Conservation (phyloP, 2,797 vertebrate species). For the Microchirus variegatus region DNA sequence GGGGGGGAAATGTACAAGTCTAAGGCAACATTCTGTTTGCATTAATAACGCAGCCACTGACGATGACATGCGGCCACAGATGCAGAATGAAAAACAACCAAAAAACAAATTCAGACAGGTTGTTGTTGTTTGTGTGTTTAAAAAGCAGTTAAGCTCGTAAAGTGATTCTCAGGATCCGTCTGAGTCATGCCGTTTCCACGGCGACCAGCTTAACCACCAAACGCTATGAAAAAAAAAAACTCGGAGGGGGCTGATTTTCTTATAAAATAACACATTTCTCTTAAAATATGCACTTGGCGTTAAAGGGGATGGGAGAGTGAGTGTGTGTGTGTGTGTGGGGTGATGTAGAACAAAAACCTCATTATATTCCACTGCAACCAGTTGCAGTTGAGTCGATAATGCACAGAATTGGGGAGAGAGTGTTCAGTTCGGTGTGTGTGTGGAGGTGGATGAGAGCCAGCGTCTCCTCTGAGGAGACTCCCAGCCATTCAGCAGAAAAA, state of each 20-base stretch:
- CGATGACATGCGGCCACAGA: slow-evolving; percentile 47
- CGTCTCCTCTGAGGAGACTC: slow-evolving; percentile 46
- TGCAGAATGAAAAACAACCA: slow-evolving; percentile 35
- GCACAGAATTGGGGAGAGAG: slow-evolving; percentile 46
- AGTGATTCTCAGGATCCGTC: slow-evolving; percentile 43
- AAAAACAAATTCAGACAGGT: slow-evolving; percentile 10
- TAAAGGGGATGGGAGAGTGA: not conserved
- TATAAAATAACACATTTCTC: slow-evolving; percentile 41
- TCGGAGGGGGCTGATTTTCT: slow-evolving; percentile 50
- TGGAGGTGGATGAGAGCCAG: slow-evolving; percentile 36
- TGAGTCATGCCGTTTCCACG: slow-evolving; percentile 59
- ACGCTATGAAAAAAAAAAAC: slow-evolving; percentile 53
- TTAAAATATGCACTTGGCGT: slow-evolving; percentile 50
- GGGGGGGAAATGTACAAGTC: slow-evolving; percentile 69
- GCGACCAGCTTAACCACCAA: slow-evolving; percentile 59
- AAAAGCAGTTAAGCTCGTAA: slow-evolving; percentile 39
- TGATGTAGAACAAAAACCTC: slow-evolving; percentile 43
- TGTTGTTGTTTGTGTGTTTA: slow-evolving; percentile 5
- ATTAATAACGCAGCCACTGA: slow-evolving; percentile 67
- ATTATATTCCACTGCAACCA: slow-evolving; percentile 70
- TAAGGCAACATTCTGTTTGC: slow-evolving; percentile 81
- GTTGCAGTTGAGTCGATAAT: slow-evolving; percentile 73
- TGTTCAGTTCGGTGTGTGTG: slow-evolving; percentile 41
- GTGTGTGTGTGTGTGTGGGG: slow-evolving; percentile 28
- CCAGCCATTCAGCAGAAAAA: slow-evolving; percentile 60